Base-by-base conservation (phyloP, 2,888 invertebrate genomes). In the Brenthis ino region DNA sequence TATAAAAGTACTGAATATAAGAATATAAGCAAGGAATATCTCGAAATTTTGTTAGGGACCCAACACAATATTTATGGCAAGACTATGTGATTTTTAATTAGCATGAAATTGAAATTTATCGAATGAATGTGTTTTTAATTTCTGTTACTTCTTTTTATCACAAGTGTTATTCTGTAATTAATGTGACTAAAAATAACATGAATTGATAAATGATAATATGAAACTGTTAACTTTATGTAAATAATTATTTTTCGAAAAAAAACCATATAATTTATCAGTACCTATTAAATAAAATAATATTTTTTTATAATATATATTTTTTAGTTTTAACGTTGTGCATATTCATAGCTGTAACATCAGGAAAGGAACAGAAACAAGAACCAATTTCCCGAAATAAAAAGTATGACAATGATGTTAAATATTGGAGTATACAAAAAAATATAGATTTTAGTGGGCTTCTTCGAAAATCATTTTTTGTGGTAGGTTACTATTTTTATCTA, bases 381-480 rank as follows among this genome's bases (percentile, higher is more conserved):
- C 63, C 16, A 53, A 20, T 12, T 11, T 13, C 16, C 11, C 11
- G n/a, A 48, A 3, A 13, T 8, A n/a, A 12, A 11, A 13, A 6
- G 37, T 11, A 47, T 61, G 53, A 48, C 16, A 37, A 51, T 1
- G 8, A 54, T 58, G 16, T 43, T 2, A 47, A 12, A 13, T 51
- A 24, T 4, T 50, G 50, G 47, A 16, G 16, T 16, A 16, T 6
- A 33, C 16, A 56, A 14, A 57, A 55, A 3, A 33, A 51, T 57
- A 13, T 71, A 13, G 70, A 71, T 50, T 24, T 71, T 12, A 68
- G 57, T 47, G 70, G 70, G 28, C 20, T 6, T 16, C 24, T 75
- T 0, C 70, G 70, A 48, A 70, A 71, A 48, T 3, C 43, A 6
- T 68, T 74, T 57, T 71, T 71, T 37, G 61, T 74, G 73, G 72